phyloP scores from a whole-genome alignment of 2,888 invertebrate genomes.

The Sphinx pinastri region DNA sequence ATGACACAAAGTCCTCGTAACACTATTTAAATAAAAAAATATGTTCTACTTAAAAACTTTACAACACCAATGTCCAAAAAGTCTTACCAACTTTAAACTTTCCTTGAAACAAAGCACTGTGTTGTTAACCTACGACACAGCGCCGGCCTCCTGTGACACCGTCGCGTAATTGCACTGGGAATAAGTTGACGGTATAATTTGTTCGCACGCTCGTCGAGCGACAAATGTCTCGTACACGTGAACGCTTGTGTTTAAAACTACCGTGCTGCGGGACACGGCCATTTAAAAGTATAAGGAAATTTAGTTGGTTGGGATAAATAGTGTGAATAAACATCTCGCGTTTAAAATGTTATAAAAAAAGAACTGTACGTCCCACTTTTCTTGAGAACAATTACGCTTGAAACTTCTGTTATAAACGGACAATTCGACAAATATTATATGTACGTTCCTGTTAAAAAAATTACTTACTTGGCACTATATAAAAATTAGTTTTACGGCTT shows the following conservation, averaged over 20 bases:
- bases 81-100: not conserved
- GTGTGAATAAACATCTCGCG: conserved; percentile 9
- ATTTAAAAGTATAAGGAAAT: conserved; percentile 22
- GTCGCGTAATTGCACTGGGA: conserved; percentile 38
- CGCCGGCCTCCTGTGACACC: conserved; percentile 37
- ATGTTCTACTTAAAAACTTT: not conserved
- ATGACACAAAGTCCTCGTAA: too few relatives aligned
- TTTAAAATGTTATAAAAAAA: not conserved
- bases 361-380: not conserved
- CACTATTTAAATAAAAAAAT: too few relatives aligned
- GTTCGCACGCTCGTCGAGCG: conserved; percentile 27
- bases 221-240: conserved; percentile 25
- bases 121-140: conserved; percentile 25
- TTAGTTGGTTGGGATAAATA: not conserved
- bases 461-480: too few relatives aligned
- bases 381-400: not conserved
- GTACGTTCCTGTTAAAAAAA: too few relatives aligned
- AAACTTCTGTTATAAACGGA: not conserved
- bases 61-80: not conserved
- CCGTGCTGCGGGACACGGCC: conserved; percentile 26
- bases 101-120: not conserved
- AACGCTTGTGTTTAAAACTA: conserved; percentile 38
- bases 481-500: too few relatives aligned
- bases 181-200: conserved; percentile 36
- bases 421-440: too few relatives aligned